Conservation (phyloP, 2,888 invertebrate species). For the Cerastoderma edule region DNA sequence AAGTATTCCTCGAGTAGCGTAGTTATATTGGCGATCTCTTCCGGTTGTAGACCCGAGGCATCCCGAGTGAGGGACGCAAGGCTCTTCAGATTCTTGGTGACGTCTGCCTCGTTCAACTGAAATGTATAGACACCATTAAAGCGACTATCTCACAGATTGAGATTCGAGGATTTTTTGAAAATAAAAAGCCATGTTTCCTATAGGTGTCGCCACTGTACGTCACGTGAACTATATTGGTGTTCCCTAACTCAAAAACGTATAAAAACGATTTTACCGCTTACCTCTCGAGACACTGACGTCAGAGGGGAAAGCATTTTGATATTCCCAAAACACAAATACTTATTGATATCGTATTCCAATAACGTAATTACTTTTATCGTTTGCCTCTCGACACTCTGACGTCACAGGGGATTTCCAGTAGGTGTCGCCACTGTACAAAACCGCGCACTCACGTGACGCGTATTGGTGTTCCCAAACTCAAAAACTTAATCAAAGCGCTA, state of each 20-base stretch:
- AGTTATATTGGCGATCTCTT: constrained; percentile 74
- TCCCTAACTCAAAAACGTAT: too few relatives aligned
- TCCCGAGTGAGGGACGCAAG: constrained; percentile 72
- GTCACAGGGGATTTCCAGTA: constrained; percentile 63
- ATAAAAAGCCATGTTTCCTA: not conserved
- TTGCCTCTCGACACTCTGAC: constrained; percentile 62
- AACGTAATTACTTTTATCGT: too few relatives aligned
- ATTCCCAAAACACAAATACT: constrained; percentile 37
- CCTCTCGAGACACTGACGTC: constrained; percentile 63
- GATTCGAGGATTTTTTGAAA: not conserved
- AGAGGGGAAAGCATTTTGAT: constrained; percentile 60
- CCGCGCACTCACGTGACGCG: constrained; percentile 59
- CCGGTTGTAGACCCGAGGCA: constrained; percentile 67
- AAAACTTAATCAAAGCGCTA: too few relatives aligned
- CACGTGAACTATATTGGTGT: too few relatives aligned
- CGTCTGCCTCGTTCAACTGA: constrained; percentile 69
- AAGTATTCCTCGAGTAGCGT: constrained; percentile 71
- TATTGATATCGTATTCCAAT: too few relatives aligned
- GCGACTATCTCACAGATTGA: too few relatives aligned
- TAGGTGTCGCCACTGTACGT: not conserved
- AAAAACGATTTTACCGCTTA: too few relatives aligned
- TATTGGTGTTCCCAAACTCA: constrained; percentile 22
- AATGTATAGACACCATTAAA: constrained; percentile 10
- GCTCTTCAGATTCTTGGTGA: constrained; percentile 67
- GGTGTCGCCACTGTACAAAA: constrained; percentile 45